Percentiles rank a stretch among this genome's conserved stretches.
These are phyloP conservation scores for Scaptodrosophila lebanonensis DNA, from an alignment of 1,140 invertebrate species.

Conservation along the genomic window DNA sequence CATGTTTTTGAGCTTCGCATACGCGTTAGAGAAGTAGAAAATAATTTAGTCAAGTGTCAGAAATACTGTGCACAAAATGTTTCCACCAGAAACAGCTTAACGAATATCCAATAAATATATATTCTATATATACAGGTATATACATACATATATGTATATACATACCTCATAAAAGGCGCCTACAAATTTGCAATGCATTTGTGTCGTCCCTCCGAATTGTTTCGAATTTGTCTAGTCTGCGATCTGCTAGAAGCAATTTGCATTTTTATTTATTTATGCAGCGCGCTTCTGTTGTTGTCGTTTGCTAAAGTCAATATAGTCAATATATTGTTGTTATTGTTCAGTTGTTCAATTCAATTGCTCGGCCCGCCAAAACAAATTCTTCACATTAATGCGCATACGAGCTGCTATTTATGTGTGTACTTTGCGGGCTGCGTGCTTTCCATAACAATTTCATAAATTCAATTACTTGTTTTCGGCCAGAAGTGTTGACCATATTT, in stretches of 20 bases:
- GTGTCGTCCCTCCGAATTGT: slow-evolving; percentile 51
- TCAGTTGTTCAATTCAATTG: too few species aligned
- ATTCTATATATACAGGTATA: slow-evolving; percentile 16
- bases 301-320: too few species aligned
- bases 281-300: too few species aligned
- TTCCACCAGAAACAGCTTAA: too few species aligned
- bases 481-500: too few species aligned
- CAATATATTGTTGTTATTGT: too few species aligned
- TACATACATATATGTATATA: slow-evolving; percentile 36
- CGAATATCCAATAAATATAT: slow-evolving; percentile 16
- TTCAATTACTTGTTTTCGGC: too few species aligned
- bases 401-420: too few species aligned
- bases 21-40: background rate
- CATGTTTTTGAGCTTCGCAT: slow-evolving; percentile 16
- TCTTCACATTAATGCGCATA: too few species aligned
- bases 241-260: slow-evolving; percentile 25
- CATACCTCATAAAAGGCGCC: slow-evolving; percentile 32
- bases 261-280: slow-evolving; percentile 27
- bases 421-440: too few species aligned
- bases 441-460: too few species aligned
- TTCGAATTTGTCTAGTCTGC: slow-evolving; percentile 6
- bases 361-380: too few species aligned
- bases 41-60: slow-evolving; percentile 29
- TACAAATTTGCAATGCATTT: slow-evolving; percentile 49
- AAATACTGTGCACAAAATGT: slow-evolving; percentile 62